Evolutionary conservation across 2,797 vertebrate genomes (phyloP).

Genomic region (Cygnus olor): DNA sequence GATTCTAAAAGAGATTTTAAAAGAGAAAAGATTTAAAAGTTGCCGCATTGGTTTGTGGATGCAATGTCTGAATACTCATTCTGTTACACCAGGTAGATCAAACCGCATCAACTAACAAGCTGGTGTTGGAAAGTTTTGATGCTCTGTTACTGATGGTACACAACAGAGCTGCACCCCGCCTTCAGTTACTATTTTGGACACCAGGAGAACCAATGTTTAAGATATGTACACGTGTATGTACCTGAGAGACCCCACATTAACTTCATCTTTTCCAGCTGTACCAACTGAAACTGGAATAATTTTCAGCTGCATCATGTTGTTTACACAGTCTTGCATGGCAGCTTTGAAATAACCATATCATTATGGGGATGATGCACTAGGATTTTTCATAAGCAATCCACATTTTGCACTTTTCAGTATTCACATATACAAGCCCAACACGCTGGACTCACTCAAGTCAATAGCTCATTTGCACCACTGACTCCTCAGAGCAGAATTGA

Average conservation of each 20-base stretch:
- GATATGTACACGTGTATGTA: too few relatives aligned
- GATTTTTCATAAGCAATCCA: background rate
- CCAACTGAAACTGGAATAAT: background rate
- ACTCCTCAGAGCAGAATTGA: background rate
- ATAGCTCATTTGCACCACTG: background rate
- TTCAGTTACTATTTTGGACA: background rate
- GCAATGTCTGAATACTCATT: background rate
- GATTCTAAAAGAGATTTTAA: slow-evolving; percentile 76
- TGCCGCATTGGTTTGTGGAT: background rate
- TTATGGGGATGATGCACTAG: background rate
- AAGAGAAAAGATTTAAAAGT: background rate
- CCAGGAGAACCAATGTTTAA: background rate
- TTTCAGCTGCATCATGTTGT: background rate
- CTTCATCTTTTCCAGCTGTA: background rate
- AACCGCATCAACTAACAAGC: background rate
- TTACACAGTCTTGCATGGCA: background rate
- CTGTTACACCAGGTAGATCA: background rate
- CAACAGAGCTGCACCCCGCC: background rate
- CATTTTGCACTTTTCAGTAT: background rate
- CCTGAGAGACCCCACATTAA: background rate
- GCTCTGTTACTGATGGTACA: background rate
- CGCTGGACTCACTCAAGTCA: rapidly evolving
- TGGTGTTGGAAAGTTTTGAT: background rate
- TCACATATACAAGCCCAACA: background rate
- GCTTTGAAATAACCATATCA: background rate